phyloP scores from a whole-genome alignment of 2,888 invertebrate species.

The Hypolimnas misippus region DNA sequence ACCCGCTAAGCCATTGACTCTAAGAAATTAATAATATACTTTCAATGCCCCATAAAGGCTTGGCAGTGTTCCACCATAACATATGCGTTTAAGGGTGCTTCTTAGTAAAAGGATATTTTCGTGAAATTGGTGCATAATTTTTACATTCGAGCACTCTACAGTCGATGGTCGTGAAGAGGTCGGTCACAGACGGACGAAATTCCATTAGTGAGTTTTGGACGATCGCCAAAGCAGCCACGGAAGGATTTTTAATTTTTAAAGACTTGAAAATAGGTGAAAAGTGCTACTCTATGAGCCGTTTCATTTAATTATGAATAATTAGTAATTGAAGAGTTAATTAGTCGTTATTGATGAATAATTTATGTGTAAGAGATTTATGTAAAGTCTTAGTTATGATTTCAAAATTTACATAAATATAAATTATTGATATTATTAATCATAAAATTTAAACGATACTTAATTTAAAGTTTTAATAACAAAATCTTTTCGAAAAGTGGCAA shows the following conservation, averaged over 20 bases:
- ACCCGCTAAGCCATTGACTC: conserved; percentile 8
- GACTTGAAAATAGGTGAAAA: conserved; percentile 48
- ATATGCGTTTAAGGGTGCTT: conserved; percentile 48
- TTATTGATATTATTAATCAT: not conserved
- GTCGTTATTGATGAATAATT: not conserved
- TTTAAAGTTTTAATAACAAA: too few species aligned
- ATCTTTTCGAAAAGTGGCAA: too few species aligned
- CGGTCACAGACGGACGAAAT: conserved; percentile 71
- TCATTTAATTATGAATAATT: conserved; percentile 10
- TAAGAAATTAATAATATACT: conserved; percentile 19
- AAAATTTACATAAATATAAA: too few species aligned
- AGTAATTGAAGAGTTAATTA: not conserved
- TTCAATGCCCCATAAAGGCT: conserved; percentile 38
- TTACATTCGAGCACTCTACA: conserved; percentile 63
- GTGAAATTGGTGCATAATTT: conserved; percentile 66
- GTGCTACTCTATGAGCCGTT: conserved; percentile 12
- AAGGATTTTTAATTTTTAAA: conserved; percentile 50
- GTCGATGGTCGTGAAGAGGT: conserved; percentile 59
- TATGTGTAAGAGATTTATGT: not conserved
- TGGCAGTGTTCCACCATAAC: conserved; percentile 42
- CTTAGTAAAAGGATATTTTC: conserved; percentile 59
- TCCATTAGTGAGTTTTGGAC: conserved; percentile 78
- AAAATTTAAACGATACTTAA: too few species aligned
- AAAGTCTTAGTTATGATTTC: not conserved
- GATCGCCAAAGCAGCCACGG: conserved; percentile 56